Evolutionary conservation across 2,797 vertebrate genomes (phyloP).

Genomic region (Tadarida brasiliensis): DNA sequence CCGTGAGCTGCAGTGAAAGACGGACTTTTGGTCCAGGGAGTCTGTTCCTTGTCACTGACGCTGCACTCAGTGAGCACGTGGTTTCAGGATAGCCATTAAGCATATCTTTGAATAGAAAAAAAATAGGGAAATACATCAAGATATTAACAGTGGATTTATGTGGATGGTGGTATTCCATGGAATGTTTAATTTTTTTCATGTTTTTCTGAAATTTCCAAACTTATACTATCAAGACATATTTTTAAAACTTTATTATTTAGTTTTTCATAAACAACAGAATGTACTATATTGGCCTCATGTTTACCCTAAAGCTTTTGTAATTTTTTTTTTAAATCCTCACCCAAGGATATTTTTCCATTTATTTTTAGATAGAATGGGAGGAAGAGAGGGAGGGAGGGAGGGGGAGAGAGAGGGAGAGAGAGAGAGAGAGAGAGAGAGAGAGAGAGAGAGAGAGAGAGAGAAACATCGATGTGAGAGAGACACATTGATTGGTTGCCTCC

Average conservation of each 20-base stretch:
- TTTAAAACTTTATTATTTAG: background rate
- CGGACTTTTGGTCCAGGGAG: background rate
- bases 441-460: too few relatives aligned
- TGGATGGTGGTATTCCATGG: background rate
- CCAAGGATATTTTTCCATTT: too few relatives aligned
- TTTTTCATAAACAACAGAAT: background rate
- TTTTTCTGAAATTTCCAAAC: constrained; percentile 5
- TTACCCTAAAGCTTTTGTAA: background rate
- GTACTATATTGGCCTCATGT: background rate
- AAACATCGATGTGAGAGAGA: too few relatives aligned
- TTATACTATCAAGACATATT: background rate
- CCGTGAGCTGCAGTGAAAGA: background rate
- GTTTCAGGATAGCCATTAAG: background rate
- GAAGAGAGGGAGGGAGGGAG: too few relatives aligned
- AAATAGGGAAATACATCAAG: background rate
- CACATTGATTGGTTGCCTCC: too few relatives aligned
- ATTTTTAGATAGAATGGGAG: too few relatives aligned
- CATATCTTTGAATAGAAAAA: background rate
- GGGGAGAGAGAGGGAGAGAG: too few relatives aligned
- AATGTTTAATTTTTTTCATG: background rate
- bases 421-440: too few relatives aligned
- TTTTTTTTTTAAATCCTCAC: background rate
- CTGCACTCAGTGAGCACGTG: background rate
- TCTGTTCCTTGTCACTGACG: background rate
- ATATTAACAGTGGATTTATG: background rate